Base-by-base conservation (phyloP, 2,797 vertebrate genomes). In the Sternarchorhynchus goeldii region DNA sequence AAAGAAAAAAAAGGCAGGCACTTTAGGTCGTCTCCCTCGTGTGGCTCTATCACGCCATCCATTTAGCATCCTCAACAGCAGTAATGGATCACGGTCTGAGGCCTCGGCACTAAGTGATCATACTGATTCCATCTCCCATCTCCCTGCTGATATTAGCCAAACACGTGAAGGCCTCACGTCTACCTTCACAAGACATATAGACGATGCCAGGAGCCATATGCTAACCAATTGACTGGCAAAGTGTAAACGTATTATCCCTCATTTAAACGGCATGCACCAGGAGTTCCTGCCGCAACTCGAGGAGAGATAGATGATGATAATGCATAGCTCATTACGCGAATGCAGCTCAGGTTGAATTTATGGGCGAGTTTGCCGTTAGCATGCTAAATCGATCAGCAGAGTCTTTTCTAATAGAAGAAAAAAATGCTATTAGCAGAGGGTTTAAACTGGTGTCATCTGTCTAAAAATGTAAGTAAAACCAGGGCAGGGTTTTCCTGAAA, bases 171-270 rank as follows among this genome's bases (percentile, higher is more conserved):
- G 63, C 56, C 66, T 29, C 45, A 2, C 18, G 41, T 34, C 25
- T 62, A 31, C 25, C 70, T 34, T 29, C 10, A 34, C 6, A 69
- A 63, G 64, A 75, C 57, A 36, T 79, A 89, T 85, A 12, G 80
- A 80, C 39, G 72, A 74, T 80, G 81, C 86, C 86, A 85, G 69
- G 60, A 55, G 80, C 85, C 82, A 87, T 88, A 88, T 85, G 86
- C 75, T 78, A 80, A 86, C 64, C 83, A 77, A 80, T 29, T 79
- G 80, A 77, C 71, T 81, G 80, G 53, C 57, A 85, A 87, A 78
- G n/a, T 63, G 25, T 55, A 81, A 74, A 81, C 3, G 21, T 79
- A 75, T 75, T 74, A 84, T 76, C 39, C 76, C 36, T 6, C 68
- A 80, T 59, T 85, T 84, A 77, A 85, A 74, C 84, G 62, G 77